These are phyloP conservation scores for Atractosteus spatula DNA, from an alignment of 2,113 vertebrate genomes.

Conservation along the genomic window DNA sequence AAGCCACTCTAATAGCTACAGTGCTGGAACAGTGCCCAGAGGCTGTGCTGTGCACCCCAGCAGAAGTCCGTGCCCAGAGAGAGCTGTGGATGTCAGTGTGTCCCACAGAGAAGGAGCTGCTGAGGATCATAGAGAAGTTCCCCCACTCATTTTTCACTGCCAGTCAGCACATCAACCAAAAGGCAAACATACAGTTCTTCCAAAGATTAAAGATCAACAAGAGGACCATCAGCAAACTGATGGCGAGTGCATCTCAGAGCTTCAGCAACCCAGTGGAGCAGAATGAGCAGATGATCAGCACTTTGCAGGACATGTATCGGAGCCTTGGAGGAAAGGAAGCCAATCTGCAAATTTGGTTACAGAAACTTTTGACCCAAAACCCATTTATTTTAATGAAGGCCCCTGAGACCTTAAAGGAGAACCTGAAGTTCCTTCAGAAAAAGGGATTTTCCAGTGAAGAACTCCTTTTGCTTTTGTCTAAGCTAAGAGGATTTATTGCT, in stretches of 20 bases:
- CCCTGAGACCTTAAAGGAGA: slow-evolving; percentile 64
- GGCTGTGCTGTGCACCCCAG: slow-evolving; percentile 75
- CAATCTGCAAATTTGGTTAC: slow-evolving; percentile 85
- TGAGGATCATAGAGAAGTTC: slow-evolving; percentile 84
- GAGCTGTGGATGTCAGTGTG: slow-evolving; percentile 83
- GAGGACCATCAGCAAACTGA: slow-evolving; percentile 79
- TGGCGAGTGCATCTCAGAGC: slow-evolving; percentile 78
- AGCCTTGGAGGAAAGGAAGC: slow-evolving; percentile 75
- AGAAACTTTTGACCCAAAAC: slow-evolving; percentile 89
- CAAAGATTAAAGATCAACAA: slow-evolving; percentile 81
- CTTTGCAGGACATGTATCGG: slow-evolving; percentile 73
- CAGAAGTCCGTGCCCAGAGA: slow-evolving; percentile 66
- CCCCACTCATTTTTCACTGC: slow-evolving; percentile 86
- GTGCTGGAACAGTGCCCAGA: slow-evolving; percentile 81
- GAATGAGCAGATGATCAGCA: slow-evolving; percentile 68
- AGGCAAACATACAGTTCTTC: slow-evolving; percentile 79
- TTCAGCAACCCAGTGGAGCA: slow-evolving; percentile 77
- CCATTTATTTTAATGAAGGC: slow-evolving; percentile 81
- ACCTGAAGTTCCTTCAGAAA: slow-evolving; percentile 74
- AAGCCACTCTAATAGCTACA: slow-evolving; percentile 52
- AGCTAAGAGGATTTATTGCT: slow-evolving; percentile 83
- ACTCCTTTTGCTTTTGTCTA: slow-evolving; percentile 81
- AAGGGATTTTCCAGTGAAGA: slow-evolving; percentile 71
- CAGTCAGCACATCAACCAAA: slow-evolving; percentile 68
- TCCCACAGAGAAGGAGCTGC: slow-evolving; percentile 68